Percentiles rank a stretch among this genome's conserved stretches.
Conservation (phyloP, 2,797 vertebrate genomes). For the Coregonus suidteri region DNA sequence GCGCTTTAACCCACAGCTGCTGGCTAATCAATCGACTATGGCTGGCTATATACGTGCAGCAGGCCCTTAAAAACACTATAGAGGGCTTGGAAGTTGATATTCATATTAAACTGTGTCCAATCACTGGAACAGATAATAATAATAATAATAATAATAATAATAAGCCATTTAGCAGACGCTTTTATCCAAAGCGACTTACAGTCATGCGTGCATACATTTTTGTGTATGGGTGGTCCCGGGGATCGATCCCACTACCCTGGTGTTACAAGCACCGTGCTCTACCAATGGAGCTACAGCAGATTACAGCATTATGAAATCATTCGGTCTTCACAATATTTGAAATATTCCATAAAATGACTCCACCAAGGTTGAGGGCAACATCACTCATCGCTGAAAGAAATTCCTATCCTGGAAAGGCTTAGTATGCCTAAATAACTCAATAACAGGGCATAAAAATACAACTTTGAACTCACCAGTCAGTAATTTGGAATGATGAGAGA, state of each 20-base stretch:
- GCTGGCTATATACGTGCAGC: not conserved
- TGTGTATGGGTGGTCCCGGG: no score
- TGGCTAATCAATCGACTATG: constrained; percentile 19
- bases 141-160: no score
- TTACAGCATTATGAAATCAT: not conserved
- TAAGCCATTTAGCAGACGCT: no score
- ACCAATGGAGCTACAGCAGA: not conserved
- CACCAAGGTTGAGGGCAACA: not conserved
- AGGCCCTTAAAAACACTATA: constrained; percentile 14
- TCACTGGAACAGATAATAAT: not conserved
- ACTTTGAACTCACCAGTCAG: not conserved
- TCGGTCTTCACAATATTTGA: not conserved
- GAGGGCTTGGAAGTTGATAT: constrained; percentile 30
- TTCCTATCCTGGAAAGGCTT: not conserved
- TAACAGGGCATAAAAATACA: not conserved
- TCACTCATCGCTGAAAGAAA: not conserved
- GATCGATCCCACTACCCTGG: no score
- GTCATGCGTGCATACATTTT: no score
- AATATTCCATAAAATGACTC: not conserved
- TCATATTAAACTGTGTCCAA: constrained; percentile 34
- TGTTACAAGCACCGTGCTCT: no score
- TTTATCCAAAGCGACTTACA: no score
- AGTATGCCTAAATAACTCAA: not conserved
- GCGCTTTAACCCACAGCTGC: constrained; percentile 4
- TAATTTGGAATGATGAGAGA: no score